phyloP scores from a whole-genome alignment of 2,797 vertebrate species.

The Sphaeramia orbicularis region DNA sequence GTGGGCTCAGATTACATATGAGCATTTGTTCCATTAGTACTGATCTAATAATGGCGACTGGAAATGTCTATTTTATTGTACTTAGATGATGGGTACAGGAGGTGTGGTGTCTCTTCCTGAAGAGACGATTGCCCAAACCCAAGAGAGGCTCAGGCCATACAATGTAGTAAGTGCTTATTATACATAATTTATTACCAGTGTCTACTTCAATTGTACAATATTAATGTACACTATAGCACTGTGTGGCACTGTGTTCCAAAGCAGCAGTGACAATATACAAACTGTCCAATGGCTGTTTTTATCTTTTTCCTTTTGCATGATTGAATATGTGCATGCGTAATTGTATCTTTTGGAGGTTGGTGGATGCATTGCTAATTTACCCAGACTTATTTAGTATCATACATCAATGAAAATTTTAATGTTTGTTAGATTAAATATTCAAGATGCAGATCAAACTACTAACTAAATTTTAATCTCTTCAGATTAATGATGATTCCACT shows the following conservation, averaged over 20 bases:
- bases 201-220: slow-evolving; percentile 83
- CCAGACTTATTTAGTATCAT: slow-evolving; percentile 29
- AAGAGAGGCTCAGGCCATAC: slow-evolving; percentile 79
- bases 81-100: slow-evolving; percentile 84
- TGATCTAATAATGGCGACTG: slow-evolving; percentile 27
- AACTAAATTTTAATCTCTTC: slow-evolving; percentile 62
- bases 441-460: slow-evolving; percentile 31
- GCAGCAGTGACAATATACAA: slow-evolving; percentile 76
- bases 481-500: slow-evolving; percentile 75
- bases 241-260: slow-evolving; percentile 64
- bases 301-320: slow-evolving; percentile 61
- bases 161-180: slow-evolving; percentile 81
- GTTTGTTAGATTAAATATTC: slow-evolving; percentile 51
- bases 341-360: slow-evolving; percentile 40
- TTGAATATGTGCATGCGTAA: slow-evolving; percentile 61
- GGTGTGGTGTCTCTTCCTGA: slow-evolving; percentile 80
- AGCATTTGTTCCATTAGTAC: slow-evolving; percentile 22
- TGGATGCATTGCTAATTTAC: slow-evolving; percentile 26
- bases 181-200: slow-evolving; percentile 81
- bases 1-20: slow-evolving; percentile 23
- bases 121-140: slow-evolving; percentile 78
- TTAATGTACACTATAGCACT: slow-evolving; percentile 73
- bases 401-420: slow-evolving; percentile 26
- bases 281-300: slow-evolving; percentile 69
- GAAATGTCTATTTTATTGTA: slow-evolving; percentile 55